phyloP scores from a whole-genome alignment of 2,113 vertebrate species.

The Nycticebus coucang region DNA sequence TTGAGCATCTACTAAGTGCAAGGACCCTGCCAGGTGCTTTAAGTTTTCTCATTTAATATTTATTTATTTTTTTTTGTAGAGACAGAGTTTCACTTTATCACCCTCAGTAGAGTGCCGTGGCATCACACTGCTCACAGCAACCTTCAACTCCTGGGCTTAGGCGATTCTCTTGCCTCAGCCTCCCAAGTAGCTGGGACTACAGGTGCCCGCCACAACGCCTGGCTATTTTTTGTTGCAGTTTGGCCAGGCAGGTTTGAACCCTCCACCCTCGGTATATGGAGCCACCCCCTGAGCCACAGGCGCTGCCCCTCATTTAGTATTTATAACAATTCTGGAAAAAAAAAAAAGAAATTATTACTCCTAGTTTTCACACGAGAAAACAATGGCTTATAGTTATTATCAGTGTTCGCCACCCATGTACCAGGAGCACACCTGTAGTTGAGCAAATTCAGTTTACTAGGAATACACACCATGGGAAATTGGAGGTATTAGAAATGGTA shows the following conservation, averaged over 20 bases:
- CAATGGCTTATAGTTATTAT: background rate
- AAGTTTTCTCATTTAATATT: background rate
- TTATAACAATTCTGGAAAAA: background rate
- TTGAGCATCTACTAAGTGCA: background rate
- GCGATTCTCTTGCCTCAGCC: no score
- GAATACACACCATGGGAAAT: background rate
- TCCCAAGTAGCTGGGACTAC: no score
- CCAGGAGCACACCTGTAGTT: background rate
- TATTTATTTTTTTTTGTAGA: no score
- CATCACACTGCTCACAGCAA: no score
- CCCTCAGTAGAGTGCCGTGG: no score
- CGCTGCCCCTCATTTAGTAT: background rate
- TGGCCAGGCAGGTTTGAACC: no score
- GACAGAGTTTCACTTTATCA: no score
- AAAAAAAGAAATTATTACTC: background rate
- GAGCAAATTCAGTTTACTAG: background rate
- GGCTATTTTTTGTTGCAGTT: no score
- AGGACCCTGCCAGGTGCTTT: background rate
- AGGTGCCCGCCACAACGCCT: no score
- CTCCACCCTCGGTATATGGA: no score
- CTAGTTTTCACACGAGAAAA: background rate
- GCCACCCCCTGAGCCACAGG: no score
- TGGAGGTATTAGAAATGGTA: background rate
- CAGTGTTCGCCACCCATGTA: background rate
- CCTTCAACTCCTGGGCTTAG: no score